Base-by-base conservation (phyloP, 2,888 invertebrate genomes). In the Melieria omissa region DNA sequence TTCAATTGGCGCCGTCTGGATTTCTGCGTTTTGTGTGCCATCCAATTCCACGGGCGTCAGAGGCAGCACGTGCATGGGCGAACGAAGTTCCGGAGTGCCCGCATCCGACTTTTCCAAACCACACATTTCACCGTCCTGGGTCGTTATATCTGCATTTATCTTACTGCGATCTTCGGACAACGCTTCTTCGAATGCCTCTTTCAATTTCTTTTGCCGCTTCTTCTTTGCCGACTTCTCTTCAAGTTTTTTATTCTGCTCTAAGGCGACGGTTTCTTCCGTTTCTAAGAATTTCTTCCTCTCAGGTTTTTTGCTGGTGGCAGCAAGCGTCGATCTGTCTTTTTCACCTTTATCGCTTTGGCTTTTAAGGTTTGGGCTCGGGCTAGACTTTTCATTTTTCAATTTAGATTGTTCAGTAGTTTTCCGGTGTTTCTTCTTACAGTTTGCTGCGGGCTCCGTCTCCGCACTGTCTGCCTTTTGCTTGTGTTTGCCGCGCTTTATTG, bases 181-280 rank as follows among this genome's bases (percentile, higher is more conserved):
- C 41, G 76, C 77, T 1, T 78, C 77, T 70, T 78, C 77, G 62
- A 79, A 76, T 0, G 75, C 77, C 72, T 79, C 78, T 64, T 78
- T 78, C 58, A 78, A 46, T 73, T 77, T 78, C 55, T 74, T 78
- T 73, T 79, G 77, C 0, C 78, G 73, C 52, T 77, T 78, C 69
- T 76, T 78, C 70, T 78, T 78, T 0, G 76, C 76, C 5, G 70
- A 41, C 71, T 76, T 78, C 12, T 79, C 77, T 57, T 76, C 76
- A 5, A 72, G 10, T 45, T 60, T 49, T 44, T 66, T 65, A 44
- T 14, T 44, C 16, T 44, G 10, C n/a, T 70, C 64, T 10, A 60
- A 47, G 3, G 46, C 65, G 10, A 63, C 46, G 45, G 58, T 49
- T 8, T 66, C 65, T 65, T 76, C 74, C 29, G n/a, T 16, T 46